A percentile compares a stretch with the other conserved stretches of the same genome.
phyloP scores from a whole-genome alignment of 2,797 vertebrate species.

The Emydoidea blandingii region DNA sequence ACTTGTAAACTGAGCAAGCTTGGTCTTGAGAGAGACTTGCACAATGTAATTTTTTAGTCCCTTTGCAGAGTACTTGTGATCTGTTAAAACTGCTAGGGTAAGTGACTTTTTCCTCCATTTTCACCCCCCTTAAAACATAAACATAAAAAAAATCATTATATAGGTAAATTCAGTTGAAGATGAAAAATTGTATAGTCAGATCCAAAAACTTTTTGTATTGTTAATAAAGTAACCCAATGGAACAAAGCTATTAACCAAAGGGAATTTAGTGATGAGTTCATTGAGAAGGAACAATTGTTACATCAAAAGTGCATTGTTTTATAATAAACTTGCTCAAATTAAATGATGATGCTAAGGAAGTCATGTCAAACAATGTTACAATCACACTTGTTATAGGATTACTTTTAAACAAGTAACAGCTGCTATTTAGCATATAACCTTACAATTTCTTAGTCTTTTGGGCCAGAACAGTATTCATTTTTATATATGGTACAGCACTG shows the following conservation, averaged over 20 bases:
- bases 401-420: not conserved
- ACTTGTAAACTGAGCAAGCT: not conserved
- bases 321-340: not conserved
- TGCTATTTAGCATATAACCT: not conserved
- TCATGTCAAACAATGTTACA: not conserved
- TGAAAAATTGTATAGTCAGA: not conserved
- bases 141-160: not conserved
- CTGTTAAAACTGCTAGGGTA: not conserved
- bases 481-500: not conserved
- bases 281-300: not conserved
- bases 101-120: not conserved
- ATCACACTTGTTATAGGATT: not conserved
- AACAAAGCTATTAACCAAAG: constrained; percentile 15
- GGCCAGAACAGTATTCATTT: not conserved
- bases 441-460: not conserved
- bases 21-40: not conserved
- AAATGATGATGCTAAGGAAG: not conserved
- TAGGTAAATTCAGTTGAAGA: not conserved
- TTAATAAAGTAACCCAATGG: not conserved
- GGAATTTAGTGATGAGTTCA: not conserved
- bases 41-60: not conserved
- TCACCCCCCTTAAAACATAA: not conserved
- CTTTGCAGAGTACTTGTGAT: not conserved
- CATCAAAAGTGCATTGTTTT: not conserved
- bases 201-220: not conserved